A percentile compares a stretch with the other conserved stretches of the same genome.
Evolutionary conservation across 2,113 vertebrate species (phyloP).

Genomic region (Cryptotis parvus): DNA sequence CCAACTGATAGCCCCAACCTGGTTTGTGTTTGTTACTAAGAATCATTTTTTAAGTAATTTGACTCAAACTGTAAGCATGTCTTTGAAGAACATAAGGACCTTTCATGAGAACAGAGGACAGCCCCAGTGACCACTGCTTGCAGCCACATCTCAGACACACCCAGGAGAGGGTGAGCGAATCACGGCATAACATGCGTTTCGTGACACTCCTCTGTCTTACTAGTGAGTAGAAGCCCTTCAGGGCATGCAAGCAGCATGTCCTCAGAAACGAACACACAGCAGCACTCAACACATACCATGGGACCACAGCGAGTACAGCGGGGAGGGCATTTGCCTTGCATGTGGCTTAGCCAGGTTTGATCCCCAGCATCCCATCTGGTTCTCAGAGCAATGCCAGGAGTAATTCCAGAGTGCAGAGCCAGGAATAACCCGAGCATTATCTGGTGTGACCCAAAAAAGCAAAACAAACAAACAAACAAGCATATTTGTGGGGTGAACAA

Average conservation of each 20-base stretch:
- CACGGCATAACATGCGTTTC: not conserved
- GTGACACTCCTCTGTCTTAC: not conserved
- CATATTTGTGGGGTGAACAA: not conserved
- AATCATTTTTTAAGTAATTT: conserved; percentile 5
- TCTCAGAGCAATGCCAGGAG: no score
- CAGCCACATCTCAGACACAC: not conserved
- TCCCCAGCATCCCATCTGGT: no score
- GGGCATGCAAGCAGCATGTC: not conserved
- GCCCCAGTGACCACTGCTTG: not conserved
- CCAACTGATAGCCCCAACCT: not conserved
- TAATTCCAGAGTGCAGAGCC: no score
- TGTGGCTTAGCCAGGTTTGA: no score
- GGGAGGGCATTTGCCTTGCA: no score
- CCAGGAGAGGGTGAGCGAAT: not conserved
- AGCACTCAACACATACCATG: not conserved
- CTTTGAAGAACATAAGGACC: no score
- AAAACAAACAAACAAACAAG: no score
- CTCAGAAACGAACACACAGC: not conserved
- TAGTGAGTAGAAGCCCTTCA: not conserved
- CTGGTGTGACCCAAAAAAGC: no score
- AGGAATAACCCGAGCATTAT: no score
- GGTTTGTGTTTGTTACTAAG: not conserved
- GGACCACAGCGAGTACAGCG: no score
- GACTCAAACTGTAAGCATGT: not conserved
- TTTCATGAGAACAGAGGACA: not conserved